Evolutionary conservation across 2,113 vertebrate genomes (phyloP), one percentile per base, ranked within the genome.

Genomic region (Hippopotamus amphibius): DNA sequence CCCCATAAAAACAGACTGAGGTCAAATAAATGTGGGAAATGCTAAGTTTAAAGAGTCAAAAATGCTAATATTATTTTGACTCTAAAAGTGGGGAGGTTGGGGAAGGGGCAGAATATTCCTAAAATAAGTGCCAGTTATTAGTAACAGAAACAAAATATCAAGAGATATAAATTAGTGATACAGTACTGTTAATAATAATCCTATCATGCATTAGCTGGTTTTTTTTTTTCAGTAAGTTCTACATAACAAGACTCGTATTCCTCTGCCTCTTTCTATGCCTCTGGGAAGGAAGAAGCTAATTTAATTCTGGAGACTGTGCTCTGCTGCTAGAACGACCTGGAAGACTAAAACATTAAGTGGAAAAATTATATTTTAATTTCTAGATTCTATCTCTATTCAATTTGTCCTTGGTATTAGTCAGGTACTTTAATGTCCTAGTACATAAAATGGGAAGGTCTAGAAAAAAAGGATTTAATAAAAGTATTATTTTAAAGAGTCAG

Each of bases 101-200:
- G 14, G 15, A 19, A 26, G 53, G 30, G 55, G 55, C 37, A 79
- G 50, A 94, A 66, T 92, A 94, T n/a, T 14, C 16, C 80, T 57
- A 6, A 33, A 94, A 74, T 90, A n/a, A 93, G 26, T 79, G 12
- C 21, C 80, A 89, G 65, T 71, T 92, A 86, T 33, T 82, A 94
- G 41, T 57, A 74, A 69, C 41, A 80, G 90, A 86, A 97, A 93
- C 16, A 82, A 93, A 85, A 85, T 69, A 93, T 50, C 26, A 84
- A 33, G 71, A 90, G 26, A 14, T 48, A 93, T 79, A 77, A 86
- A 88, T 28, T 81, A 81, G 63, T 86, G n/a, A 90, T 50, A 88
- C 5, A 85, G 57, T 19, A 77, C 16, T 69, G 65, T 66, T 55
- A 93, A 66, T 69, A 85, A 96, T 85, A 81, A 92, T 68, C 14